Base-by-base conservation (phyloP, 2,797 vertebrate species). In the Sphenodon punctatus region DNA sequence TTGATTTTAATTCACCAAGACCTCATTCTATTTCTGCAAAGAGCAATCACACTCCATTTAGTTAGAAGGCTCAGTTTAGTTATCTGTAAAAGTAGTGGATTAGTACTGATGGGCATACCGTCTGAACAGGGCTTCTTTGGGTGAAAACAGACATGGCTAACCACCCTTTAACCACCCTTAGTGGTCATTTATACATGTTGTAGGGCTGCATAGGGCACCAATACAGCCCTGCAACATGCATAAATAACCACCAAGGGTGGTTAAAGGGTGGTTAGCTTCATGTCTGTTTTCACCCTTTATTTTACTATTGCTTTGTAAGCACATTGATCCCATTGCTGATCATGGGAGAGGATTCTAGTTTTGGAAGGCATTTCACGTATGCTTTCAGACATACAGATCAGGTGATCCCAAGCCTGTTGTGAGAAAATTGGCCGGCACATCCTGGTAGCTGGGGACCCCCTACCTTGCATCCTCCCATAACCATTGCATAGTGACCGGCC, bases 1-100 rank as follows among this genome's bases (percentile, higher is more conserved):
- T 41, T 67, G 3, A 48, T 78, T 70, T 58, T 78, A 83, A 66
- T 82, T 69, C 83, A 27, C 23, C 82, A 87, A 86, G 74, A n/a
- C 83, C 23, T 67, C 3, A 69, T 36, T 67, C 61, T 0, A 0
- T 7, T 16, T 36, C 32, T 64, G 30, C 16, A 58, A 87, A 76
- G 41, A 78, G 19, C 84, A 82, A 75, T 34, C 45, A 73, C 46
- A 55, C 2, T n/a, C 46, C 27, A 49, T 75, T 58, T 32, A 32
- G 22, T 39, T 58, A 34, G 58, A 78, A 87, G 77, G 27, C 25
- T 34, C 43, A 56, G 5, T 75, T 83, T 63, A 58, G 27, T 22
- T 82, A 68, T 36, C 41, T 66, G 7, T 51, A n/a, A 82, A 75
- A 0, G 73, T 48, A 60, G 32, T 11, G 3, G 14, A 10, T 83